Percentiles rank a stretch among this genome's conserved stretches.
phyloP scores from a whole-genome alignment of 1,140 invertebrate genomes.

The Zaprionus lachaisei region DNA sequence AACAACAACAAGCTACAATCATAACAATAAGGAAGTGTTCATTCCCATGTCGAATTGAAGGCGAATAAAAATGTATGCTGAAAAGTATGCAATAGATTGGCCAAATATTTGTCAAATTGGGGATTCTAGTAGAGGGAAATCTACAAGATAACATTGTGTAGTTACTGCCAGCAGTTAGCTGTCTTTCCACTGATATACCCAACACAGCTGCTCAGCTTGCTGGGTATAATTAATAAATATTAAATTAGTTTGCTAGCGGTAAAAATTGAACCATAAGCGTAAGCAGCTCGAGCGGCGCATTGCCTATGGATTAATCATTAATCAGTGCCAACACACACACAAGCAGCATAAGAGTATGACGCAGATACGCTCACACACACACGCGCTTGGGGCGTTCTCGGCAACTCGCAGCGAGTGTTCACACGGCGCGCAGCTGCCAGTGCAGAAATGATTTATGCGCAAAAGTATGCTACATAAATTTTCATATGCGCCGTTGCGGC shows the following conservation, averaged over 20 bases:
- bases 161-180: too few relatives aligned
- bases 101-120: not conserved
- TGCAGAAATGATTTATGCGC: constrained; percentile 55
- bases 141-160: not conserved
- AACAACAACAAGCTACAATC: not conserved
- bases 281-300: constrained; percentile 43
- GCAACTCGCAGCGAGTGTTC: not conserved
- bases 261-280: constrained; percentile 45
- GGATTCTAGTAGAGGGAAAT: not conserved
- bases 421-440: constrained; percentile 32
- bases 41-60: not conserved
- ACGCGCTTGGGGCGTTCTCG: not conserved
- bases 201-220: not conserved
- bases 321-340: constrained; percentile 45
- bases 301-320: constrained; percentile 65
- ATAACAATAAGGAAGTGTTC: not conserved
- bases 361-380: not conserved
- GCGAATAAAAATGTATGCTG: not conserved
- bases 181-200: constrained; percentile 15
- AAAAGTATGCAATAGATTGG: constrained; percentile 4
- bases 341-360: not conserved
- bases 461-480: constrained; percentile 58
- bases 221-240: constrained; percentile 59
- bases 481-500: constrained; percentile 39
- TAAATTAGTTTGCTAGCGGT: constrained; percentile 50